phyloP scores from a whole-genome alignment of 1,140 invertebrate species.

The Brachionus manjavacas region DNA sequence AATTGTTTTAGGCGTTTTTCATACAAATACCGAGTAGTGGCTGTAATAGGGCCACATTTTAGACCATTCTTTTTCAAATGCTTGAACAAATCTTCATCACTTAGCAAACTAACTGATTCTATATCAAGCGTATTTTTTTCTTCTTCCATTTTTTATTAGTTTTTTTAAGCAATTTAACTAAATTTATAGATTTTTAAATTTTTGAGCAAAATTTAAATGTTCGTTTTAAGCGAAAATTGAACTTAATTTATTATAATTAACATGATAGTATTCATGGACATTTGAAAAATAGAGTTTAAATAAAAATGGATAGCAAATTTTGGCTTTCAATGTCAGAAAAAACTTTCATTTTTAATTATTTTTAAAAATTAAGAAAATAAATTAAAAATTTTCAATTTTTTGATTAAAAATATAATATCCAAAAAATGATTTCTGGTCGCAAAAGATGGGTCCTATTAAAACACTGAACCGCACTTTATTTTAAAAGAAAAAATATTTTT shows the following conservation, averaged over 20 bases:
- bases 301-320: not conserved
- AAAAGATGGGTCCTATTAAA: too few species aligned
- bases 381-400: too few species aligned
- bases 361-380: too few species aligned
- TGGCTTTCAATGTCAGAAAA: not conserved
- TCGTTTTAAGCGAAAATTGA: not conserved
- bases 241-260: not conserved
- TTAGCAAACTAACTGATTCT: not conserved
- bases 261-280: not conserved
- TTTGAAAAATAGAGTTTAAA: not conserved
- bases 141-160: not conserved
- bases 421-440: too few species aligned
- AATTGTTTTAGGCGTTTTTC: conserved; percentile 28
- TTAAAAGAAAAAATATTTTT: too few species aligned
- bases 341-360: not conserved
- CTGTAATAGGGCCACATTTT: not conserved
- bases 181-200: not conserved
- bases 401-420: too few species aligned
- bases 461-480: too few species aligned
- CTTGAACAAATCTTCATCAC: conserved; percentile 25
- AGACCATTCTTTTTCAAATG: conserved; percentile 10
- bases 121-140: not conserved
- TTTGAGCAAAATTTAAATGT: not conserved
- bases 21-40: not conserved
- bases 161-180: not conserved